A percentile compares a stretch with the other conserved stretches of the same genome.
These are phyloP conservation scores for Hirtodrosophila cameraria DNA, from an alignment of 2,888 invertebrate species.

Conservation along the genomic window DNA sequence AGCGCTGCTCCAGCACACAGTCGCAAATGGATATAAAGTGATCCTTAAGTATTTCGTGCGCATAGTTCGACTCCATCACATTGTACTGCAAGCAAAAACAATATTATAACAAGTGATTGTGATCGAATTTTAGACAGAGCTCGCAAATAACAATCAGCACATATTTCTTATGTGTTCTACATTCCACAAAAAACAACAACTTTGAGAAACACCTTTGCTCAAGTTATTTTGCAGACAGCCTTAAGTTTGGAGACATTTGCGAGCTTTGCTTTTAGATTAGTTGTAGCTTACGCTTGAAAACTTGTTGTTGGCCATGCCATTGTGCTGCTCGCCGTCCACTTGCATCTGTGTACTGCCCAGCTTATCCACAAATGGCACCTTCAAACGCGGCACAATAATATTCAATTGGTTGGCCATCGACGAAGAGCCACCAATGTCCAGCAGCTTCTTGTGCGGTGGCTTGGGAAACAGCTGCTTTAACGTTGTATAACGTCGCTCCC, in stretches of 20 bases:
- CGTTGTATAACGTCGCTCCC: conserved; percentile 92
- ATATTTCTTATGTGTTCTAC: too few relatives aligned
- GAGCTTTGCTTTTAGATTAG: too few relatives aligned
- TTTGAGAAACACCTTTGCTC: too few relatives aligned
- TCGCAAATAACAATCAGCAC: too few relatives aligned
- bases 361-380: conserved; percentile 84
- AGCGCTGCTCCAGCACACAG: conserved; percentile 91
- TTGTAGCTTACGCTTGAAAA: conserved; percentile 74
- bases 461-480: conserved; percentile 87
- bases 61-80: conserved; percentile 94
- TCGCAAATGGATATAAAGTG: conserved; percentile 92
- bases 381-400: conserved; percentile 84
- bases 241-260: too few relatives aligned
- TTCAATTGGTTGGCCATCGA: conserved; percentile 68
- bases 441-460: conserved; percentile 71
- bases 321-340: conserved; percentile 77
- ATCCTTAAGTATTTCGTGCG: conserved; percentile 91
- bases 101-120: neutral
- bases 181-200: too few relatives aligned
- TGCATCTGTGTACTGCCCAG: conserved; percentile 76
- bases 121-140: neutral
- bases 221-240: too few relatives aligned
- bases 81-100: conserved; percentile 80
- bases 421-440: conserved; percentile 56
- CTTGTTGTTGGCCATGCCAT: conserved; percentile 63